Conservation (phyloP, 2,113 vertebrate genomes). For the Centrocercus urophasianus region DNA sequence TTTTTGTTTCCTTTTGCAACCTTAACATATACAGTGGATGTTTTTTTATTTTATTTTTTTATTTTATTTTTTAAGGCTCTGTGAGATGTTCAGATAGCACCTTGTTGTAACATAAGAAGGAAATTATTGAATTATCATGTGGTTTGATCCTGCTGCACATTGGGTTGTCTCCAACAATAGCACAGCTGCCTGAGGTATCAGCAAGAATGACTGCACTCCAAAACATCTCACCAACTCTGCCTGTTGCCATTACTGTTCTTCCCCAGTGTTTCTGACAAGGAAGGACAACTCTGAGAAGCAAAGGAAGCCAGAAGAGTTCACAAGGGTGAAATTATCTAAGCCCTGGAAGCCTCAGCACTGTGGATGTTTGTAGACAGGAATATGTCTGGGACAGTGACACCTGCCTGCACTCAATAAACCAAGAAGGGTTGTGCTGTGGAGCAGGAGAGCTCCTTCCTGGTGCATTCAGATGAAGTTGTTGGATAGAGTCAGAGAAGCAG, state of each 20-base stretch:
- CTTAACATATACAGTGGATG: background rate
- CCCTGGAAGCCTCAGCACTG: background rate
- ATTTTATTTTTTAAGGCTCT: background rate
- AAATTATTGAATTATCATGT: background rate
- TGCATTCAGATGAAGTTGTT: background rate
- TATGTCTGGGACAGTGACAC: background rate
- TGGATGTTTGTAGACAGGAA: fast-evolving
- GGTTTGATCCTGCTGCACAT: background rate
- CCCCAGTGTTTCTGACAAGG: background rate
- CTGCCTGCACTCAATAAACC: background rate
- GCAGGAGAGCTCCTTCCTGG: background rate
- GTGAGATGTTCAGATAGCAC: background rate
- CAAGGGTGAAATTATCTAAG: background rate
- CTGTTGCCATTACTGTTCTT: background rate
- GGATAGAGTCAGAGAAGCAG: background rate
- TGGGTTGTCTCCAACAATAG: fast-evolving
- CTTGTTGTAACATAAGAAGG: background rate
- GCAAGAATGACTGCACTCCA: background rate
- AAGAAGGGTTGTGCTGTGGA: background rate
- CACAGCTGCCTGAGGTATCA: background rate
- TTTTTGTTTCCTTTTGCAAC: background rate
- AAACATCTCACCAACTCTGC: background rate
- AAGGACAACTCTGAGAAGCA: background rate
- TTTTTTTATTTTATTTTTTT: background rate
- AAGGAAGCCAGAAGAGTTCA: background rate